These are phyloP conservation scores for Oscheius sp. DNA, from an alignment of 2,888 invertebrate species.

Conservation along the genomic window DNA sequence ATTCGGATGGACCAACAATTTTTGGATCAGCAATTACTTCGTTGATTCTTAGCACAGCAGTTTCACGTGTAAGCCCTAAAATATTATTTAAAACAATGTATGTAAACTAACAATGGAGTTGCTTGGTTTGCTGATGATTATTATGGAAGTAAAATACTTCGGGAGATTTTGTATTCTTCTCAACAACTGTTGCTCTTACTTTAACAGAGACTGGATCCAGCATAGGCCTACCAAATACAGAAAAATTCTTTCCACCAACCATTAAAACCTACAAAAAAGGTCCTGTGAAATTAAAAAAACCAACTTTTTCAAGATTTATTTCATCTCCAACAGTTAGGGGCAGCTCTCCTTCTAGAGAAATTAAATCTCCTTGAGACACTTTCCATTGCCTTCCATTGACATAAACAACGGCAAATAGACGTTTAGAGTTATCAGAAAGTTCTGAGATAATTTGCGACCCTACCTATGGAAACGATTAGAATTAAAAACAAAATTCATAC, in stretches of 20 bases:
- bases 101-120: slow-evolving; percentile 51
- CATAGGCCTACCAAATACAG: slow-evolving; percentile 72
- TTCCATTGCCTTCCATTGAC: slow-evolving; percentile 72
- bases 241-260: slow-evolving; percentile 73
- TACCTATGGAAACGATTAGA: slow-evolving; percentile 4
- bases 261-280: slow-evolving; percentile 71
- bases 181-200: slow-evolving; percentile 73
- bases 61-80: slow-evolving; percentile 63
- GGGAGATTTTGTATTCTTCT: slow-evolving; percentile 70
- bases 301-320: slow-evolving; percentile 73
- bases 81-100: neutral
- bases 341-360: slow-evolving; percentile 70
- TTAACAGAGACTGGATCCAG: slow-evolving; percentile 70
- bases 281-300: too few species aligned
- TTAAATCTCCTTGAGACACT: slow-evolving; percentile 72
- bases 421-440: slow-evolving; percentile 60
- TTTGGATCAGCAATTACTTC: slow-evolving; percentile 48
- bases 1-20: slow-evolving; percentile 4
- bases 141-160: slow-evolving; percentile 58
- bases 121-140: slow-evolving; percentile 56
- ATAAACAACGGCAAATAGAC: slow-evolving; percentile 73
- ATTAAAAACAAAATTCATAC: neutral
- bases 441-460: slow-evolving; percentile 52
- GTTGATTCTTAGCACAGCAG: slow-evolving; percentile 63
- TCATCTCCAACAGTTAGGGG: slow-evolving; percentile 72